Base-by-base conservation (phyloP, 2,797 vertebrate genomes). In the Crocodylus rhombifer region DNA sequence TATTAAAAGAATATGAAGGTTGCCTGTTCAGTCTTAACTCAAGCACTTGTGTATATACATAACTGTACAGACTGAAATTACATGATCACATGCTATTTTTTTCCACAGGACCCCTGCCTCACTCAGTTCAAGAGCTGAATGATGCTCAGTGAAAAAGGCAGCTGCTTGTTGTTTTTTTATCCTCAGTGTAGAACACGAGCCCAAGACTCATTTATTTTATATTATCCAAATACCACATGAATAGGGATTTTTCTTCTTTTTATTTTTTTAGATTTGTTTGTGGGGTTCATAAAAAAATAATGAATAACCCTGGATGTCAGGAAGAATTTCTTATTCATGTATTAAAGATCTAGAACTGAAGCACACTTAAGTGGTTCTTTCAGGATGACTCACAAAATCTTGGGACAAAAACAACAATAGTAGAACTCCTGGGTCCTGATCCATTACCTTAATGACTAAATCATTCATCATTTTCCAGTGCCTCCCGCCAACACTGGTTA, bases 401-500 rank as follows among this genome's bases (percentile, higher is more conserved):
- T 5, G 25, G 51, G 51, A 77, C 81, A 55, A 36, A 10, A 3
- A 51, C 62, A 73, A 20, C 65, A 77, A 61, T 57, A 81, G 57
- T 12, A 18, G 58, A 26, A 90, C 62, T 23, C 28, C 11, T 73
- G 56, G 33, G n/a, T 16, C 14, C 58, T 62, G 61, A n/a, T 25
- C 65, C 36, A 4, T 30, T n/a, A 55, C 82, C 58, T 28, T 42
- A 65, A 25, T 73, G 4, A 0, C 60, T 76, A 26, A 25, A 14
- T 9, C 0, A 0, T 58, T 87, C 60, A 20, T 17, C 4, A 15
- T 86, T 60, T 61, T 63, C 56, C 23, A 8, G 5, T 15, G 5
- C 36, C 25, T n/a, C 78, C 42, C 1, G 42, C 1, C 0, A 4
- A 71, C 77, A 57, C 57, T 2, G 0, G 3, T 20, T 28, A 6